phyloP scores from a whole-genome alignment of 1,140 invertebrate species.

The Cotesia vestalis region DNA sequence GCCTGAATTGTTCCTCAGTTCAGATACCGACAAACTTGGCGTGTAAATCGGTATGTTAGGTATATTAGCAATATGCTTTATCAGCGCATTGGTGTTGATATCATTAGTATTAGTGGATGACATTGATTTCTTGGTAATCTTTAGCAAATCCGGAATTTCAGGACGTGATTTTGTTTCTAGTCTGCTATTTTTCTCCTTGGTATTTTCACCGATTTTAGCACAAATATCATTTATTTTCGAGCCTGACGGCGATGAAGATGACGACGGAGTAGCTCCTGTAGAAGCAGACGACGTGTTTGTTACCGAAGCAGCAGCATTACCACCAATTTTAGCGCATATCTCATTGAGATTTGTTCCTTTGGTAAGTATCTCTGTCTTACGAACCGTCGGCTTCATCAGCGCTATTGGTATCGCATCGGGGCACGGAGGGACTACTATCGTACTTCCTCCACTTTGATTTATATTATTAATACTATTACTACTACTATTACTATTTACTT shows the following conservation, averaged over 20 bases:
- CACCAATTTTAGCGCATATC: conserved; percentile 56
- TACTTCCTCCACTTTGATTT: conserved; percentile 30
- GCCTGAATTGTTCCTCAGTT: conserved; percentile 2
- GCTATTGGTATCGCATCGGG: conserved; percentile 63
- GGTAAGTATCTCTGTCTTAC: conserved; percentile 56
- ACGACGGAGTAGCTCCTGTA: too few species aligned
- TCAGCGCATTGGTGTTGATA: conserved; percentile 5
- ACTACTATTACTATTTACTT: neutral
- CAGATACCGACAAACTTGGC: conserved; percentile 43
- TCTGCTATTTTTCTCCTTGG: conserved; percentile 58
- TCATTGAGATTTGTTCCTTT: conserved; percentile 58
- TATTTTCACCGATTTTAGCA: conserved; percentile 62
- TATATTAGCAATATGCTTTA: conserved; percentile 57
- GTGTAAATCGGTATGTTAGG: conserved; percentile 61
- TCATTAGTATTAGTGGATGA: conserved; percentile 22
- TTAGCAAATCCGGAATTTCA: conserved; percentile 60
- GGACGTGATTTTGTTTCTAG: conserved; percentile 51
- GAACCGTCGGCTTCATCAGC: conserved; percentile 55
- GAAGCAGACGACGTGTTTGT: too few species aligned
- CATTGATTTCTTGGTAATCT: conserved; percentile 56
- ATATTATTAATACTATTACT: conserved; percentile 9
- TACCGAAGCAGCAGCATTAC: too few species aligned
- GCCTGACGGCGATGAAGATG: conserved; percentile 41
- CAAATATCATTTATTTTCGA: conserved; percentile 64
- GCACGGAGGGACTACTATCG: conserved; percentile 53